Conservation (phyloP, 2,888 invertebrate species). For the Eupithecia dodoneata region DNA sequence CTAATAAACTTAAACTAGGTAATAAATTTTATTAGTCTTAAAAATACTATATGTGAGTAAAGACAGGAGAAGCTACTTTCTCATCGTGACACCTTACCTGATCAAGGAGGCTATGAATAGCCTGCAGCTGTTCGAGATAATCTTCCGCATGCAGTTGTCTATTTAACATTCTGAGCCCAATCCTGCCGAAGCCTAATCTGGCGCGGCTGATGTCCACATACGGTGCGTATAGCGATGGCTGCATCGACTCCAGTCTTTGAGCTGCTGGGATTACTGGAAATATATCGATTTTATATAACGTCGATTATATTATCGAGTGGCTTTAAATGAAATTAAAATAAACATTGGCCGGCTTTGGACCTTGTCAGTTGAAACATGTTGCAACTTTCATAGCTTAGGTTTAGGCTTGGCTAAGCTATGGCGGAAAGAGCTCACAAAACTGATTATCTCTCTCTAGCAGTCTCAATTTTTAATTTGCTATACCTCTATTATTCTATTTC, state of each 20-base stretch:
- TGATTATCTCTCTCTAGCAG: no score
- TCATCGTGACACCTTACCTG: slow-evolving; percentile 55
- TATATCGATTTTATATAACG: neutral
- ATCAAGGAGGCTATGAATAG: slow-evolving; percentile 71
- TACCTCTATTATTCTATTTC: neutral
- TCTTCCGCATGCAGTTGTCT: slow-evolving; percentile 68
- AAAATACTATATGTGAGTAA: neutral
- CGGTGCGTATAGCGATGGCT: slow-evolving; percentile 70
- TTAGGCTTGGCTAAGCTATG: neutral
- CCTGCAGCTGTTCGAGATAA: slow-evolving; percentile 65
- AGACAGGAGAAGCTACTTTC: neutral
- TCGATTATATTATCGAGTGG: no score
- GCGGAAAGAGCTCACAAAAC: neutral
- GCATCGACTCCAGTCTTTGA: slow-evolving; percentile 68
- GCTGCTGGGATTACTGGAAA: slow-evolving; percentile 60
- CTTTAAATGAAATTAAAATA: neutral
- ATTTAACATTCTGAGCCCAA: slow-evolving; percentile 66
- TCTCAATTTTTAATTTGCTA: neutral
- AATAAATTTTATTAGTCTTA: neutral
- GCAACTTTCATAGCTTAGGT: neutral
- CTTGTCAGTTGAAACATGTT: neutral
- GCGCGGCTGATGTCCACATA: slow-evolving; percentile 69
- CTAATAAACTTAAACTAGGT: no score
- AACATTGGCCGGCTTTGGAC: neutral
- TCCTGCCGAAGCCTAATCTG: slow-evolving; percentile 66